phyloP scores from a whole-genome alignment of 2,797 vertebrate species.

The Crocodylus rhombifer region DNA sequence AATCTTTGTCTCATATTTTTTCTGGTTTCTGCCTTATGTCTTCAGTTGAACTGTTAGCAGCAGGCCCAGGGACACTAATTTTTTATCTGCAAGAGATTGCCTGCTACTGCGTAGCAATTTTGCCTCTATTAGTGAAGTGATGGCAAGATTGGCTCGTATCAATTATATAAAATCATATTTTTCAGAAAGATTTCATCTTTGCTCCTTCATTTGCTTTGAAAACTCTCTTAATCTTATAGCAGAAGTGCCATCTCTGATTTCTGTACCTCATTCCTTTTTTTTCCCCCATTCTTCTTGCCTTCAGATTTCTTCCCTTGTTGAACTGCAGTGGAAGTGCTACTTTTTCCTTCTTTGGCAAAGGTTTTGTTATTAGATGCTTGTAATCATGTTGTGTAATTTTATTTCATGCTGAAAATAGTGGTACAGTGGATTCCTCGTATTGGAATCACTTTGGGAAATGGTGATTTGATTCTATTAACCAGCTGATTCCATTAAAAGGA shows the following conservation, averaged over 20 bases:
- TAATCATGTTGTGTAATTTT: too few species aligned
- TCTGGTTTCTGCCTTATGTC: neutral
- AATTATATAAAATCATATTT: too few species aligned
- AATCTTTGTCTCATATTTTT: neutral
- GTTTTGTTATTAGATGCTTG: neutral
- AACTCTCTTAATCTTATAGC: neutral
- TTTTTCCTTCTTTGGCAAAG: neutral
- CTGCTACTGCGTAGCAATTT: neutral
- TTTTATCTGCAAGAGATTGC: neutral
- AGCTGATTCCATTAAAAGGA: neutral
- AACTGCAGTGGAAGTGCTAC: neutral
- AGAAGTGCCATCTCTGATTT: neutral
- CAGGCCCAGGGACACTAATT: neutral
- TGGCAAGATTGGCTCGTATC: neutral
- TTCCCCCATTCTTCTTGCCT: neutral
- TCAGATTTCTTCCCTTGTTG: neutral
- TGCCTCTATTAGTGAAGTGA: rapidly evolving
- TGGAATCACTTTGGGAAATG: neutral
- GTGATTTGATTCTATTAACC: neutral
- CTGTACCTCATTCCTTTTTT: too few species aligned
- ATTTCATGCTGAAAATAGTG: rapidly evolving
- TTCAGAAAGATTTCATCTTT: neutral
- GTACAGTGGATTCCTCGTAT: neutral
- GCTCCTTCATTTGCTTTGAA: rapidly evolving
- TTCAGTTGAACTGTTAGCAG: neutral